phyloP scores from a whole-genome alignment of 2,797 vertebrate species.

The Pachyuromys duprasi region DNA sequence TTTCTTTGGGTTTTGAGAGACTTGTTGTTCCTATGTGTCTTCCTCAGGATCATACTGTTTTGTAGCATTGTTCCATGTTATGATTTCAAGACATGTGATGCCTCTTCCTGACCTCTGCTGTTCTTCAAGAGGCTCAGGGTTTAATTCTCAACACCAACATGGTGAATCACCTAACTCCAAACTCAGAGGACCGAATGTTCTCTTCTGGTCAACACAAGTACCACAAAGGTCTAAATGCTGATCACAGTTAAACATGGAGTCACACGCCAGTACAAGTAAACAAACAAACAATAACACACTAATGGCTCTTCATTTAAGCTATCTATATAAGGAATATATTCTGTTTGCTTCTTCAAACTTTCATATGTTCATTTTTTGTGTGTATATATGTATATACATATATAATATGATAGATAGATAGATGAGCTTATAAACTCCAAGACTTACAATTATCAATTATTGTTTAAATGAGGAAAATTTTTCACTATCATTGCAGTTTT shows the following conservation, averaged over 20 bases:
- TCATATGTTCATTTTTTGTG: neutral
- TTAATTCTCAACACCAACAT: neutral
- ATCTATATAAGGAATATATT: neutral
- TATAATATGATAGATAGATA: neutral
- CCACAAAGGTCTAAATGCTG: neutral
- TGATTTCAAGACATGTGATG: neutral
- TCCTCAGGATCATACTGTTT: neutral
- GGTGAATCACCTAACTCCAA: neutral
- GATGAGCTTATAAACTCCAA: neutral
- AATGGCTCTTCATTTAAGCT: neutral
- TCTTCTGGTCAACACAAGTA: neutral
- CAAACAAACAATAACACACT: neutral
- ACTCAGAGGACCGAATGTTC: neutral
- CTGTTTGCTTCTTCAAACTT: neutral
- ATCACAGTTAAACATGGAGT: neutral
- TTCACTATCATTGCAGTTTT: neutral
- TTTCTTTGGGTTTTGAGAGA: neutral
- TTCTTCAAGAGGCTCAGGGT: neutral
- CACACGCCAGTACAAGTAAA: neutral
- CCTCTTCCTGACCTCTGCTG: neutral
- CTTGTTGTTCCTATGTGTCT: neutral
- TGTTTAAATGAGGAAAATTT: neutral
- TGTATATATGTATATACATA: neutral
- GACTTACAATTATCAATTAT: neutral
- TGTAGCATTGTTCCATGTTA: neutral